A percentile compares a stretch with the other conserved stretches of the same genome.
phyloP scores from a whole-genome alignment of 2,797 vertebrate species.

The Takifugu rubripes region DNA sequence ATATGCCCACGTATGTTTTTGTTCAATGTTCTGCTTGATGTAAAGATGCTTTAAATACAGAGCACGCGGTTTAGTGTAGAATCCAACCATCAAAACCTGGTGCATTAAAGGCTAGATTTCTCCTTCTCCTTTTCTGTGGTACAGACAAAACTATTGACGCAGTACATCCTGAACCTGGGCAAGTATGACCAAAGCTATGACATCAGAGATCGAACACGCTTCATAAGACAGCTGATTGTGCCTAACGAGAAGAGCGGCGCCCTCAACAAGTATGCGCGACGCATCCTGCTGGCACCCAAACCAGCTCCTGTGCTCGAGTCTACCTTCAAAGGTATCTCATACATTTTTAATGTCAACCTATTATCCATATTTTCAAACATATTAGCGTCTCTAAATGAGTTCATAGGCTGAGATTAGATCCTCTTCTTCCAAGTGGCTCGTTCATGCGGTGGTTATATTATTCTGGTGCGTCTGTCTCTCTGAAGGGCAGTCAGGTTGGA shows the following conservation, averaged over 20 bases:
- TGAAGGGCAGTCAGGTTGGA: slow-evolving; percentile 68
- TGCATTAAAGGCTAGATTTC: neutral
- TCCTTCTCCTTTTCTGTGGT: neutral
- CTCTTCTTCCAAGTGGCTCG: slow-evolving; percentile 12
- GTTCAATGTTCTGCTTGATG: too few species aligned
- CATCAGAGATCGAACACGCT: slow-evolving; percentile 96
- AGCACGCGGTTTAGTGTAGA: too few species aligned
- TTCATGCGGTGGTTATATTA: slow-evolving; percentile 52
- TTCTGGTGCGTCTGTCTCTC: slow-evolving; percentile 53
- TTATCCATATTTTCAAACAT: slow-evolving; percentile 11
- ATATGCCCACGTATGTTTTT: too few species aligned
- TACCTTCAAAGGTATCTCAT: slow-evolving; percentile 89
- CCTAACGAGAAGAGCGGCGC: slow-evolving; percentile 93
- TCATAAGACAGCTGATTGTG: slow-evolving; percentile 97
- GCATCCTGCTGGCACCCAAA: slow-evolving; percentile 94
- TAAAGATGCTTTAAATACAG: too few species aligned
- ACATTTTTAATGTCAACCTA: neutral
- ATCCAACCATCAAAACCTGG: neutral
- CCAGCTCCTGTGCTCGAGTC: slow-evolving; percentile 93
- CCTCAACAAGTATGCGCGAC: slow-evolving; percentile 94
- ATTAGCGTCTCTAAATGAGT: slow-evolving; percentile 10
- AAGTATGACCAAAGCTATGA: slow-evolving; percentile 99
- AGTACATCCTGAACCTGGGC: slow-evolving; percentile 97
- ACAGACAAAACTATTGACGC: slow-evolving; percentile 97
- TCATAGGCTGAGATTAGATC: slow-evolving; percentile 7